phyloP scores from a whole-genome alignment of 2,888 invertebrate genomes.

The Liopterus haemorrhoidalis region DNA sequence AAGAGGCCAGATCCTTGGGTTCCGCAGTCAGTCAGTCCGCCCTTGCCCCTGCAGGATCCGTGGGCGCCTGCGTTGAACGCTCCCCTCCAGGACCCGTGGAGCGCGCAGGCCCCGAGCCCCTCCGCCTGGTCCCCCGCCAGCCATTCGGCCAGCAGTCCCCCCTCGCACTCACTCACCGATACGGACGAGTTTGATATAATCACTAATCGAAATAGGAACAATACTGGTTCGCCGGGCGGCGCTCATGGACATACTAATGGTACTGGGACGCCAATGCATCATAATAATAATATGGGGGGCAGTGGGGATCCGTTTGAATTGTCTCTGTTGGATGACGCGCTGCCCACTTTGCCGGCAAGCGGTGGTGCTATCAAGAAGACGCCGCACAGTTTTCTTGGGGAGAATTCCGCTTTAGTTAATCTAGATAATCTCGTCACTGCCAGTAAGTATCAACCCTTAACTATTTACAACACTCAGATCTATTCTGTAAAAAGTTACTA shows the following conservation, averaged over 20 bases:
- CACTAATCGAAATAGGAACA: conserved; percentile 65
- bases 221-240: too few species aligned
- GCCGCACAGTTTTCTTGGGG: conserved; percentile 92
- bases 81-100: conserved; percentile 32
- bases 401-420: conserved; percentile 94
- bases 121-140: conserved; percentile 42
- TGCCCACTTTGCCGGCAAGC: conserved; percentile 45
- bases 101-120: conserved; percentile 35
- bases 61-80: too few species aligned
- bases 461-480: too few species aligned
- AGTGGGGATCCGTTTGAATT: conserved; percentile 65
- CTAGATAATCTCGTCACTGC: conserved; percentile 85
- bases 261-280: conserved; percentile 12
- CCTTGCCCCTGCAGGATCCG: conserved; percentile 26
- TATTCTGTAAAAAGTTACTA: not conserved
- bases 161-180: conserved; percentile 53
- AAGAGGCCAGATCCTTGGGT: conserved; percentile 63
- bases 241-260: conserved; percentile 16
- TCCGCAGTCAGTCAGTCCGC: conserved; percentile 39
- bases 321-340: conserved; percentile 52
- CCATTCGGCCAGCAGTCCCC: conserved; percentile 36
- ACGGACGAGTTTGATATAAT: conserved; percentile 84
- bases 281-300: conserved; percentile 11
- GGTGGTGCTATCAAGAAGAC: conserved; percentile 73
- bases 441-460: conserved; percentile 41